Conservation (phyloP, 1,140 invertebrate species). For the Cotesia glomerata region DNA sequence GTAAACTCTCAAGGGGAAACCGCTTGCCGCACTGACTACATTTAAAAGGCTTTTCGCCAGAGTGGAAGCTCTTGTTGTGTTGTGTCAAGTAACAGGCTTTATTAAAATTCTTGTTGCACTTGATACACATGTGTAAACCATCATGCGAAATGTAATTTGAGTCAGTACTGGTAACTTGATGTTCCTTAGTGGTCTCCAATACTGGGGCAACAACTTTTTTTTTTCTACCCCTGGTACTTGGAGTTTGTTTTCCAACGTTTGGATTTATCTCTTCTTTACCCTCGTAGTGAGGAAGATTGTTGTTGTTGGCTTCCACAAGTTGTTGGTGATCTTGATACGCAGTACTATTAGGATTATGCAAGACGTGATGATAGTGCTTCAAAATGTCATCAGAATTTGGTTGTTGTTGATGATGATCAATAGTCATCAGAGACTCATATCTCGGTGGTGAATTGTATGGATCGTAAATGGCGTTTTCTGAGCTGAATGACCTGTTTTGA, state of each 20-base stretch:
- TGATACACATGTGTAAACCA: conserved; percentile 75
- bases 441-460: conserved; percentile 48
- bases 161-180: conserved; percentile 44
- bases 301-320: conserved; percentile 43
- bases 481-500: conserved; percentile 58
- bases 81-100: conserved; percentile 87
- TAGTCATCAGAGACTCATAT: conserved; percentile 58
- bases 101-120: conserved; percentile 85
- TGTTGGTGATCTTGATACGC: conserved; percentile 31
- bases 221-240: conserved; percentile 36
- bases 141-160: conserved; percentile 53
- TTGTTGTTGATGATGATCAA: conserved; percentile 54
- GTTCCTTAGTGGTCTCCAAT: conserved; percentile 33
- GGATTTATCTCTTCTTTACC: conserved; percentile 46
- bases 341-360: background rate
- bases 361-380: conserved; percentile 50
- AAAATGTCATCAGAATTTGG: conserved; percentile 50
- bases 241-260: conserved; percentile 29
- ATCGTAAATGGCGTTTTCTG: conserved; percentile 55
- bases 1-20: conserved; percentile 72
- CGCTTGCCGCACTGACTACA: conserved; percentile 84
- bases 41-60: conserved; percentile 84
- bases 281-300: conserved; percentile 48
- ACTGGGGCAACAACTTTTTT: conserved; percentile 40
- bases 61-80: conserved; percentile 88